Base-by-base conservation (phyloP, 2,797 vertebrate species). In the Linurgus olivaceus region DNA sequence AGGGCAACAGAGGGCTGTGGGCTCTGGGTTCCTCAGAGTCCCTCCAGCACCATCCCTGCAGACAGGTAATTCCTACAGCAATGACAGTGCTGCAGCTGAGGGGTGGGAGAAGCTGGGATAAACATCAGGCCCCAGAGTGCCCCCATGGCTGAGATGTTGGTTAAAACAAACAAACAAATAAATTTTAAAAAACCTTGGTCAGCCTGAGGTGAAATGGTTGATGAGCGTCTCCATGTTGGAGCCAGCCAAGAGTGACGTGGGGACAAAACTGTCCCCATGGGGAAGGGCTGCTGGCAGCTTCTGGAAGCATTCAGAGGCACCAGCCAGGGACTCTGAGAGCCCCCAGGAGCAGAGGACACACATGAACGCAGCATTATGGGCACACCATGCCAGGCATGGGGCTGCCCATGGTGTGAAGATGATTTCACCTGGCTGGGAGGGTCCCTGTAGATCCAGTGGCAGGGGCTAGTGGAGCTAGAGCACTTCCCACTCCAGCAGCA, bases 311-410 rank as follows among this genome's bases (percentile, higher is more conserved):
- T 59, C 0, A 0, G 33, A 80, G 42, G 31, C 51, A 76, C 11
- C 5, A 11, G 67, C 25, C 28, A 44, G 24, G 19, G 50, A 44
- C 28, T 44, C 28, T 17, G 29, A 16, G 28, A 45, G 57, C 4
- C 35, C 47, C 50, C 26, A 31, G 1, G n/a, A 72, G 35, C 8
- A 3, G 20, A 11, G 44, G 16, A 72, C 57, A 42, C 25, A 45
- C 0, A 0, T 17, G 44, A 65, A 35, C 7, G 44, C 33, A 3
- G 28, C 5, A 3, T 7, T 23, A 51, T 0, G 0, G 47, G 55
- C 47, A 58, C 44, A 54, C 37, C 42, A 11, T 1, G 1, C 13
- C 48, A 21, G 31, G 25, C 1, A 0, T 4, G 57, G 28, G 2
- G 11, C 17, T 86, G 91, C 70, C 68, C 57, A 26, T 0, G 17